Base-by-base conservation (phyloP, 2,888 invertebrate species). In the Pyrgus malvae region DNA sequence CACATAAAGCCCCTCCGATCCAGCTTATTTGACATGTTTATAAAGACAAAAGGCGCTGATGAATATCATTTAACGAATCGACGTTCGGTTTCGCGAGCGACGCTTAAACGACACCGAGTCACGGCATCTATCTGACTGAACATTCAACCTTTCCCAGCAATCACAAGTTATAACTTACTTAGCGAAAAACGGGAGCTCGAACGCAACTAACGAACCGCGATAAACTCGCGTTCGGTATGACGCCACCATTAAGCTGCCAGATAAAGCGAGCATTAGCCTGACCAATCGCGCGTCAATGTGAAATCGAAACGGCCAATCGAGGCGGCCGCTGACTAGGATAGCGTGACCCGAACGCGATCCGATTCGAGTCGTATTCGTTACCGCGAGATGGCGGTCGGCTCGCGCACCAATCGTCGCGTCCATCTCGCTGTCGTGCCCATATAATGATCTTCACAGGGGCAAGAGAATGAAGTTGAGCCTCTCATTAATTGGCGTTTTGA, bases 401-500 rank as follows among this genome's bases (percentile, higher is more conserved):
- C 80, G 80, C 79, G 80, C 80, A 78, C 84, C 87, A 88, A 89
- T 89, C 89, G 84, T 80, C 84, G 83, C 87, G 84, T 86, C 84
- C 89, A 89, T 89, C 90, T 83, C 82, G 76, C 87, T 89, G 90
- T 90, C 89, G 88, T 89, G 90, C 89, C 80, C 89, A 86, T 89
- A 89, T 89, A 90, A 90, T 90, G 89, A 90, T 90, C 90, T 89
- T 88, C 89, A 88, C 88, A 88, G 86, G 86, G 83, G 76, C 85
- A 84, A 78, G 81, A 88, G 89, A 90, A 90, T 90, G 90, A 90
- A 90, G 89, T 90, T 90, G 90, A 90, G 89, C 82, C 85, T 82
- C 89, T 88, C 89, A 89, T 90, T 89, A 90, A 89, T 89, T 89
- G 89, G 90, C 88, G 84, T 89, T 90, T 90, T 90, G 89, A 89